Conservation (phyloP, 2,113 vertebrate genomes). For the Grammomys dolichurus region DNA sequence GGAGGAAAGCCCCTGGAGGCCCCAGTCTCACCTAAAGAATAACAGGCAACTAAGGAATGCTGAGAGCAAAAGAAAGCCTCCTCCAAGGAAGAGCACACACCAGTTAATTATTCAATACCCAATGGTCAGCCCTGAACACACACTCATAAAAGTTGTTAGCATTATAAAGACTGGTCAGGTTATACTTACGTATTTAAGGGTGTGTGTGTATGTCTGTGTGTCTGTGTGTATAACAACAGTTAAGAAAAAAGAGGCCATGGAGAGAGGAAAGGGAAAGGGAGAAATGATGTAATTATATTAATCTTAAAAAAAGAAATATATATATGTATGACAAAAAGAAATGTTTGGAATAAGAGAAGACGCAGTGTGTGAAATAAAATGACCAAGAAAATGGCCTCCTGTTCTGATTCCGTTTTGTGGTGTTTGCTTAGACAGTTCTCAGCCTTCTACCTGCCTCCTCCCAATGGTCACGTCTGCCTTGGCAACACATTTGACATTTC, state of each 20-base stretch:
- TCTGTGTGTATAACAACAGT: neutral
- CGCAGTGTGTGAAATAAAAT: neutral
- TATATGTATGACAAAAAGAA: neutral
- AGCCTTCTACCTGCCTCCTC: neutral
- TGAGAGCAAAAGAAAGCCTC: neutral
- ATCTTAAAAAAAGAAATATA: neutral
- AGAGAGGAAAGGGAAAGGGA: neutral
- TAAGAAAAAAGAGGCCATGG: neutral
- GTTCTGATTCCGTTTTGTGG: neutral
- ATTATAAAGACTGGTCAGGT: neutral
- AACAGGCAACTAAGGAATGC: neutral
- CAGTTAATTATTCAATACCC: neutral
- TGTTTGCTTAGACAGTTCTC: neutral
- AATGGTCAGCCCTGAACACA: neutral
- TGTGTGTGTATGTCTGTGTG: neutral
- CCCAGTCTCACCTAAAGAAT: neutral
- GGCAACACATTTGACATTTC: neutral
- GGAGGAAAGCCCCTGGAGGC: neutral
- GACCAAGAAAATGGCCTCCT: neutral
- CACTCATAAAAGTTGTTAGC: neutral
- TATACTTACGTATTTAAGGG: neutral
- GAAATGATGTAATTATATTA: neutral
- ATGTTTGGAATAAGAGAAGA: conserved; percentile 38
- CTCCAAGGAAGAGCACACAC: neutral
- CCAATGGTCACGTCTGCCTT: neutral